These are phyloP conservation scores for Zaprionus ghesquierei DNA, from an alignment of 1,140 invertebrate genomes.

Conservation along the genomic window DNA sequence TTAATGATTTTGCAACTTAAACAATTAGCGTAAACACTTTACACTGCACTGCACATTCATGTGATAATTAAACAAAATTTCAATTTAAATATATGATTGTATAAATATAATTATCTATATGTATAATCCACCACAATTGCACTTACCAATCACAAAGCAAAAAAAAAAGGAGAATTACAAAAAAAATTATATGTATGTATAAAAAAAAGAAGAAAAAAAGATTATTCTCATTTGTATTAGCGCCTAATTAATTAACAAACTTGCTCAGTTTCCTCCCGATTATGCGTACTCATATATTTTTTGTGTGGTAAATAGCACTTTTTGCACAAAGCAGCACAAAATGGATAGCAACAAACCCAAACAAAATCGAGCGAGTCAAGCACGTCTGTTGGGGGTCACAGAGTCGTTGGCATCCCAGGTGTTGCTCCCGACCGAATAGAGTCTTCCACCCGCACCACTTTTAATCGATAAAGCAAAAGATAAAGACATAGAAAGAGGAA, in stretches of 20 bases:
- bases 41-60: conserved; percentile 72
- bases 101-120: conserved; percentile 39
- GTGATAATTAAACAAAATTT: conserved; percentile 64
- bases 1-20: conserved; percentile 61
- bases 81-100: conserved; percentile 46
- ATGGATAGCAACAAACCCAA: conserved; percentile 5
- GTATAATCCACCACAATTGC: conserved; percentile 65
- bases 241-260: conserved; percentile 40
- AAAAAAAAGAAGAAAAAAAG: conserved; percentile 6
- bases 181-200: conserved; percentile 4
- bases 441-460: conserved; percentile 41
- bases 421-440: conserved; percentile 26
- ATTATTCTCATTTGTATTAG: conserved; percentile 41
- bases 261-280: conserved; percentile 9
- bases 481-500: background rate
- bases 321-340: conserved; percentile 54
- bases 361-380: background rate
- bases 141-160: conserved; percentile 48
- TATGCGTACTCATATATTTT: conserved; percentile 11
- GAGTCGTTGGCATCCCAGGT: conserved; percentile 8
- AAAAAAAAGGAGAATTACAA: background rate
- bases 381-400: background rate
- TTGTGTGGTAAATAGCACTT: conserved; percentile 45
- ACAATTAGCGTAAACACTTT: conserved; percentile 70
- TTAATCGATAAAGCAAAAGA: background rate